A percentile compares a stretch with the other conserved stretches of the same genome.
phyloP scores from a whole-genome alignment of 2,888 invertebrate species.

The Ophioninae sp. region DNA sequence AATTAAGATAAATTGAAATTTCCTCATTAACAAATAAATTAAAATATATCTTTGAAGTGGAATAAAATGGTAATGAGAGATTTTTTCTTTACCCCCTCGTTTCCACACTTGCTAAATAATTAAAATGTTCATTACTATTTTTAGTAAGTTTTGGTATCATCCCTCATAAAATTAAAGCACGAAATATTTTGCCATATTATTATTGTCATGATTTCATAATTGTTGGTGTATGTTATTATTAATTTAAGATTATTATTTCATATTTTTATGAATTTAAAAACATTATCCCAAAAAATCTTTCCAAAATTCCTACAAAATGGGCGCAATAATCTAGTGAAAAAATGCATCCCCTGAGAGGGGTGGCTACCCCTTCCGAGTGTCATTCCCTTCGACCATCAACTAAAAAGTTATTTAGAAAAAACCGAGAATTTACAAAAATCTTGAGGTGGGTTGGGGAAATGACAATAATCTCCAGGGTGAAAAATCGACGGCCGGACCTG shows the following conservation, averaged over 20 bases:
- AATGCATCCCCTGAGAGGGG: not conserved
- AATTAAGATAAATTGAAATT: not conserved
- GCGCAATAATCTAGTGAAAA: not conserved
- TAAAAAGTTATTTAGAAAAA: not conserved
- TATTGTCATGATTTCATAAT: no score
- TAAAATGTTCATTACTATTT: not conserved
- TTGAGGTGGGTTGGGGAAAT: slow-evolving; percentile 1
- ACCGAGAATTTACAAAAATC: not conserved
- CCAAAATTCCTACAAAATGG: not conserved
- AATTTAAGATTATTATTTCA: no score
- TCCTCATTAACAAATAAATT: not conserved
- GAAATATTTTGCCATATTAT: not conserved
- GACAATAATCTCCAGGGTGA: slow-evolving; percentile 17
- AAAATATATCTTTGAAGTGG: not conserved
- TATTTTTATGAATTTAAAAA: no score
- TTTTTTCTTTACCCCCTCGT: no score
- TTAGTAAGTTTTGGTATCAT: not conserved
- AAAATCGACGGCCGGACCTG: not conserved
- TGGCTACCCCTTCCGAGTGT: not conserved
- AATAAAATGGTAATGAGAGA: not conserved
- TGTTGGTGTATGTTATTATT: no score
- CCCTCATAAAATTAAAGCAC: not conserved
- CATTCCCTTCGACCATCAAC: not conserved
- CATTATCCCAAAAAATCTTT: not conserved
- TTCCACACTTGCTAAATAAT: not conserved